Evolutionary conservation across 2,113 vertebrate genomes (phyloP).

Genomic region (Euleptes europaea): DNA sequence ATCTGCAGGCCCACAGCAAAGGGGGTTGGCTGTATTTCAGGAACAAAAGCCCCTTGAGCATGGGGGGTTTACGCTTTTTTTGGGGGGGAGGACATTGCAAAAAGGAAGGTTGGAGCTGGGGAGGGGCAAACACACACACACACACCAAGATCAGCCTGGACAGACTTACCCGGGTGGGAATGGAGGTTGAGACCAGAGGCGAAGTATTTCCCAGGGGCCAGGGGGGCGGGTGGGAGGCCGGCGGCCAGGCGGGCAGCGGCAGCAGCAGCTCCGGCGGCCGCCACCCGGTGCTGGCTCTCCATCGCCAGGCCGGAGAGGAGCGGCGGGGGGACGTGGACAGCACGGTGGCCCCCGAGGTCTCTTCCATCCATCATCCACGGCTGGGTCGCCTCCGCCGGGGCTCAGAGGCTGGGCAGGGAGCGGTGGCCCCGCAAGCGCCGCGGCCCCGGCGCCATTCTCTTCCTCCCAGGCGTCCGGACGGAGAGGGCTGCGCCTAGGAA

Average conservation of each 20-base stretch:
- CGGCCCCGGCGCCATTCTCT: conserved; percentile 24
- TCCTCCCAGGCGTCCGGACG: conserved; percentile 23
- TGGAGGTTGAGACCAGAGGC: conserved; percentile 89
- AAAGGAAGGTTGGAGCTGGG: neutral
- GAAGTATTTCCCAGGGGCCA: conserved; percentile 90
- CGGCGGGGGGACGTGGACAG: conserved; percentile 89
- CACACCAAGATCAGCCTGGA: no score
- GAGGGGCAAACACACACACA: neutral
- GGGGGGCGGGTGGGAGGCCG: conserved; percentile 84
- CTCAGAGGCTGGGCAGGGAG: neutral
- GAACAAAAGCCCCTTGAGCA: neutral
- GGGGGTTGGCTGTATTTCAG: neutral
- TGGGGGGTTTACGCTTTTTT: neutral
- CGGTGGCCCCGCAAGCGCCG: neutral
- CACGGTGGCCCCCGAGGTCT: conserved; percentile 93
- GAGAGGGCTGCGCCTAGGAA: neutral
- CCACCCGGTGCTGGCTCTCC: conserved; percentile 89
- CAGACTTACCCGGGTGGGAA: conserved; percentile 89
- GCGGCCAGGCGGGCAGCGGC: conserved; percentile 84
- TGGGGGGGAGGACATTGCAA: neutral
- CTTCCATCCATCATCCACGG: conserved; percentile 95
- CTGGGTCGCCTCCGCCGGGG: conserved; percentile 8
- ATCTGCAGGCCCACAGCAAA: no score
- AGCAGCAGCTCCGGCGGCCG: conserved; percentile 74
- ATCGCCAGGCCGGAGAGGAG: conserved; percentile 89